These are phyloP conservation scores for Hyles euphorbiae DNA, from an alignment of 1,140 invertebrate species.

Conservation along the genomic window DNA sequence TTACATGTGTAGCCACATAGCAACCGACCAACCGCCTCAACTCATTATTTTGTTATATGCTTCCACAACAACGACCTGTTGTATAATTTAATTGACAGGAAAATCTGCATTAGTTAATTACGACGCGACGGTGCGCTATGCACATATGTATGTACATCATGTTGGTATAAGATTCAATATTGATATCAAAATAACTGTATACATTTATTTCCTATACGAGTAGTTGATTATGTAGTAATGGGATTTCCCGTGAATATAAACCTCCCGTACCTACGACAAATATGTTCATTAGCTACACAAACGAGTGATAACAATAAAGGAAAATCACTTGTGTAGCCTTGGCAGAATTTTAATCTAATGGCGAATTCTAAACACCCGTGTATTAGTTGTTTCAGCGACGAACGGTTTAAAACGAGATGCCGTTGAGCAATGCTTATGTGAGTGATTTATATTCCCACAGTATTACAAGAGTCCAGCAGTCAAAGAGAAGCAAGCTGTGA, in stretches of 20 bases:
- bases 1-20: constrained; percentile 30
- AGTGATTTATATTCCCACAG: constrained; percentile 30
- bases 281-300: no score
- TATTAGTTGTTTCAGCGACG: not conserved
- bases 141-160: not conserved
- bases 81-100: constrained; percentile 28
- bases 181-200: no score
- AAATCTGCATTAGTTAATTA: constrained; percentile 27
- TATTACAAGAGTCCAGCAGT: constrained; percentile 18
- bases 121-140: no score
- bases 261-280: no score
- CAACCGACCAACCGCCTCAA: constrained; percentile 3
- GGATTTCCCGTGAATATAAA: no score
- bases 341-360: no score
- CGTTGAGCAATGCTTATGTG: not conserved
- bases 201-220: no score
- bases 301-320: no score
- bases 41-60: constrained; percentile 29
- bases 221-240: no score
- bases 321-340: no score
- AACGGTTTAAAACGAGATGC: not conserved
- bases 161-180: no score
- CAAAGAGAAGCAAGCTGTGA: constrained; percentile 12
- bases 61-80: constrained; percentile 32
- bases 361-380: no score